A percentile compares a stretch with the other conserved stretches of the same genome.
phyloP scores from a whole-genome alignment of 2,888 invertebrate genomes.

The Melinopterus prodromus region DNA sequence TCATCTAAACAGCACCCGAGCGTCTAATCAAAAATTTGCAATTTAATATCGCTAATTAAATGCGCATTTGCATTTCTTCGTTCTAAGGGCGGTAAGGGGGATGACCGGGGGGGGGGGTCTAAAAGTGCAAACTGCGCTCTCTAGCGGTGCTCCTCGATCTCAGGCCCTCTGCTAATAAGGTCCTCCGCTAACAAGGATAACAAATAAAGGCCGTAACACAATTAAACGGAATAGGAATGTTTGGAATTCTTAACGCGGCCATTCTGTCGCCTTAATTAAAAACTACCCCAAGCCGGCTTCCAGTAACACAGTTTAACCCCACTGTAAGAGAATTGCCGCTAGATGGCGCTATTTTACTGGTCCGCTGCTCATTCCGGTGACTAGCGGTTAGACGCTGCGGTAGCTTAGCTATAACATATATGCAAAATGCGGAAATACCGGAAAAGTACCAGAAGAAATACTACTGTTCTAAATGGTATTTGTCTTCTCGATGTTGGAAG shows the following conservation, averaged over 20 bases:
- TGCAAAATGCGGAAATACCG: constrained; percentile 50
- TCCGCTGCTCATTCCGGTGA: constrained; percentile 53
- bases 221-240: constrained; percentile 58
- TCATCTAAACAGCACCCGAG: constrained; percentile 43
- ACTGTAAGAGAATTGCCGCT: not conserved
- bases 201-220: constrained; percentile 52
- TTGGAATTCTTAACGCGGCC: constrained; percentile 60
- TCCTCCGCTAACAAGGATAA: constrained; percentile 50
- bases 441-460: too few species aligned
- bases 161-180: constrained; percentile 19
- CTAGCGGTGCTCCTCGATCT: not conserved
- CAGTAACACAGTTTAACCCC: constrained; percentile 44
- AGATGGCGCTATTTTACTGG: constrained; percentile 44
- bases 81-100: constrained; percentile 5
- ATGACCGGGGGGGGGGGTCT: not conserved
- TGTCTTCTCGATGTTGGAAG: too few species aligned
- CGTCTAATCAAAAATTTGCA: constrained; percentile 54
- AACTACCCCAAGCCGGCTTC: constrained; percentile 55
- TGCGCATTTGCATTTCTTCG: constrained; percentile 55
- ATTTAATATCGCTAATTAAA: constrained; percentile 60
- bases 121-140: not conserved
- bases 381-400: constrained; percentile 59
- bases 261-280: constrained; percentile 62
- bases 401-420: constrained; percentile 56
- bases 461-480: too few species aligned